A percentile compares a stretch with the other conserved stretches of the same genome.
Evolutionary conservation across 2,888 invertebrate genomes (phyloP).

Genomic region (Eutolmus rufibarbis): DNA sequence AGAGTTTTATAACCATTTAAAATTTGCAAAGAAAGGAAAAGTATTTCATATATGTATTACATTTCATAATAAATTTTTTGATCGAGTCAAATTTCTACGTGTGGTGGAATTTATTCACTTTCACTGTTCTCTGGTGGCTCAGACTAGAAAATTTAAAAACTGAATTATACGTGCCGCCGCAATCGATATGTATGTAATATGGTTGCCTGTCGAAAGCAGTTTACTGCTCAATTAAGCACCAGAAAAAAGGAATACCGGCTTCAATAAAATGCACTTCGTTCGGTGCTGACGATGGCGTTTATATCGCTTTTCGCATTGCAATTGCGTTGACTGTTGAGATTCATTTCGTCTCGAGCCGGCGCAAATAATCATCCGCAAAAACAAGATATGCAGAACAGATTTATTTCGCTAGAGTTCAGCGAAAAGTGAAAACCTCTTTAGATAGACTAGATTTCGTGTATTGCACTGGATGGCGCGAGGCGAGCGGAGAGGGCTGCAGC

Average conservation of each 20-base stretch:
- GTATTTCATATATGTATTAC: no score
- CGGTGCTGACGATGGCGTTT: not conserved
- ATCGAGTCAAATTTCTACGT: not conserved
- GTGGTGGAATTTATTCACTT: not conserved
- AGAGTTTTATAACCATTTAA: no score
- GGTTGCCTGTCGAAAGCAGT: not conserved
- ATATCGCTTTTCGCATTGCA: not conserved
- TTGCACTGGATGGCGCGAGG: not conserved
- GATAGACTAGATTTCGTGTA: not conserved
- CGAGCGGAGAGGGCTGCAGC: not conserved
- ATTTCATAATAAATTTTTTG: not conserved
- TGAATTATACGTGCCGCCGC: not conserved
- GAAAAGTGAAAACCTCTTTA: conserved; percentile 3
- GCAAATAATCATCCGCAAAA: not conserved
- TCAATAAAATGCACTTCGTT: not conserved
- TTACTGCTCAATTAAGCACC: not conserved
- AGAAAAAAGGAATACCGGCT: not conserved
- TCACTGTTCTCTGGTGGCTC: not conserved
- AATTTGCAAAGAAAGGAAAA: no score
- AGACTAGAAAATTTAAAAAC: not conserved
- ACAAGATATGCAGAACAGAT: not conserved
- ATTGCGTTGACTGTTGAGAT: not conserved
- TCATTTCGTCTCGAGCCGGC: not conserved
- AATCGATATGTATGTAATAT: not conserved
- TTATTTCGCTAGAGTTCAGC: not conserved